Evolutionary conservation across 2,797 vertebrate species (phyloP).

Genomic region (Centropyge bicolor): DNA sequence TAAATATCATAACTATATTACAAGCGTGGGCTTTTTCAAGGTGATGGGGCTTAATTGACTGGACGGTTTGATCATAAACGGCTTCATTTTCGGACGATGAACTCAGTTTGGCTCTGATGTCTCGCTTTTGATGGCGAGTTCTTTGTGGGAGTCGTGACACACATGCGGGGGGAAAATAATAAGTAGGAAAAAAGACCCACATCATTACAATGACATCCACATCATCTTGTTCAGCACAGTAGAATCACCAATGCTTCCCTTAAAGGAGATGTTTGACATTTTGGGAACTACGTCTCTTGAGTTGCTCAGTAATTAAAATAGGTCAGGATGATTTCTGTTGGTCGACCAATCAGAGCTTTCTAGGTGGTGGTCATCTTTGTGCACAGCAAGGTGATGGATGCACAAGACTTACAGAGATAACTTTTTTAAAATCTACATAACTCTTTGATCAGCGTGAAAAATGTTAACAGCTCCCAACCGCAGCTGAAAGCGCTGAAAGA

Average conservation of each 20-base stretch:
- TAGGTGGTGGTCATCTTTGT: background rate
- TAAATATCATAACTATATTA: constrained; percentile 60
- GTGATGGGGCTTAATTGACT: constrained; percentile 50
- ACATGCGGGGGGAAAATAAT: background rate
- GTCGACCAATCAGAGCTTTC: background rate
- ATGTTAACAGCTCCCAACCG: too few species aligned
- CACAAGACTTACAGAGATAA: too few species aligned
- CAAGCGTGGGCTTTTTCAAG: constrained; percentile 23
- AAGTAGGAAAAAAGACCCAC: background rate
- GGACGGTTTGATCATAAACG: constrained; percentile 46
- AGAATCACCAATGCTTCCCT: background rate
- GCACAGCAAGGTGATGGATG: background rate
- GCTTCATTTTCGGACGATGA: constrained; percentile 8
- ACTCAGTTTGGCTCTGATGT: background rate
- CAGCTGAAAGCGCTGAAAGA: too few species aligned
- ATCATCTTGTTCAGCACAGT: too few species aligned
- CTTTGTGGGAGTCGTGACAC: background rate
- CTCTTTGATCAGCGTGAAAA: too few species aligned
- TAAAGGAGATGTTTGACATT: background rate
- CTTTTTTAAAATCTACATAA: too few species aligned
- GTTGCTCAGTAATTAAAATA: background rate
- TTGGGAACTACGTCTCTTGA: too few species aligned
- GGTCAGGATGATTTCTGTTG: too few species aligned
- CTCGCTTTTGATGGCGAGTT: background rate
- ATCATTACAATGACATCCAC: background rate